Base-by-base conservation (phyloP, 37 sponge, comb jelly and placozoan species). In the Ianthella basta region DNA sequence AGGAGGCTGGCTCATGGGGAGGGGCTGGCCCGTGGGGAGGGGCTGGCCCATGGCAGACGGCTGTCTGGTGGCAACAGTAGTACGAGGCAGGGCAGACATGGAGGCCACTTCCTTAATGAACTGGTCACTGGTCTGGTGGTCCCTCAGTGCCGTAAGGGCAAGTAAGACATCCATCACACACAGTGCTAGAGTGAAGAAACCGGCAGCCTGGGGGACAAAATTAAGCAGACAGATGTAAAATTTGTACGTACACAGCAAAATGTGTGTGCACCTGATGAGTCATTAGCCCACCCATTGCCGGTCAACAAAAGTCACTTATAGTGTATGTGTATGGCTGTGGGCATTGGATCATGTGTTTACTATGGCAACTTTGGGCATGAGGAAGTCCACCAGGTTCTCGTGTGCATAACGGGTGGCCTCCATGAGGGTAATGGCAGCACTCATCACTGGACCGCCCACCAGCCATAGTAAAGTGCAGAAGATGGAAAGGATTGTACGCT, bases 91-190 rank as follows among this genome's bases (percentile, higher is more conserved):
- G n/a, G n/a, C n/a, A n/a, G n/a, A n/a, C n/a, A 56, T 37, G 10
- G 80, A 56, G 4, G 34, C 55, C 15, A 66, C 56, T 61, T 84
- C 82, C 30, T 25, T 60, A 10, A 44, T 20, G 53, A 85, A 78
- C 38, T 66, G 15, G 68, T 80, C 65, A 41, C 56, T 16, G 16
- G 81, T 54, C 33, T 69, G 37, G 20, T 73, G n/a, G 15, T 63
- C 64, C 23, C 24, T 53, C 55, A 92, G 72, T 3, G 55, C 55
- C 64, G 63, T 20, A 50, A 92, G 89, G 33, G 81, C 84, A 4
- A 84, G 80, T 25, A 92, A 72, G 27, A 89, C 59, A 37, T 92
- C 93, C 0, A 83, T 15, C 16, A 89, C 25, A 27, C 83, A 83
- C 21, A 79, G 37, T 18, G 27, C 73, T 67, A 88, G 0, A 12